phyloP scores from a whole-genome alignment of 2,113 vertebrate genomes.

The Engraulis encrasicolus region DNA sequence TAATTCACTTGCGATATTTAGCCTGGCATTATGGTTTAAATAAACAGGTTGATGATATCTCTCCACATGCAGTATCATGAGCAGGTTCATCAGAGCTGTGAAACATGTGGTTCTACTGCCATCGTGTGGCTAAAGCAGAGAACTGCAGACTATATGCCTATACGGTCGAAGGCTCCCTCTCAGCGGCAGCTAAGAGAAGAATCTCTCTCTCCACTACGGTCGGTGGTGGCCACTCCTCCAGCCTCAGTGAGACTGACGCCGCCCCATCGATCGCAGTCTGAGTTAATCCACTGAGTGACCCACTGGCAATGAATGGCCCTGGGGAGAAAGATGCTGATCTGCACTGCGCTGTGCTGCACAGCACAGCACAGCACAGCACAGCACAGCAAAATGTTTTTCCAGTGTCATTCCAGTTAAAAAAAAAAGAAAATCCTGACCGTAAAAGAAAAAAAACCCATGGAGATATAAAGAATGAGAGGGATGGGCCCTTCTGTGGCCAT shows the following conservation, averaged over 20 bases:
- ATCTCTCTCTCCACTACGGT: background rate
- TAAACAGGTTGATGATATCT: slow-evolving; percentile 51
- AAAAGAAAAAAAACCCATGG: background rate
- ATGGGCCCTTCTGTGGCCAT: no score
- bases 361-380: slow-evolving; percentile 59
- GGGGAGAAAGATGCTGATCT: slow-evolving; percentile 44
- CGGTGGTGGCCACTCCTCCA: background rate
- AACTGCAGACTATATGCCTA: background rate
- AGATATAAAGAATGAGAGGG: no score
- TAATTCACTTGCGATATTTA: slow-evolving; percentile 55
- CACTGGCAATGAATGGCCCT: slow-evolving; percentile 56
- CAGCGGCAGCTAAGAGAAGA: no score
- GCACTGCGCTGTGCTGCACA: slow-evolving; percentile 21
- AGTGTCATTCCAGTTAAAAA: background rate
- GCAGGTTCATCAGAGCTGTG: no score
- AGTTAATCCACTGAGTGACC: slow-evolving; percentile 67
- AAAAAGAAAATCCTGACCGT: slow-evolving; percentile 56
- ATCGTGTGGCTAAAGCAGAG: slow-evolving; percentile 47
- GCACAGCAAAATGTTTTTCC: slow-evolving; percentile 59
- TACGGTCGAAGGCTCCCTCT: background rate
- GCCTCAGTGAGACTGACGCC: background rate
- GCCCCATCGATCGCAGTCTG: slow-evolving; percentile 41
- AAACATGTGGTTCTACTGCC: slow-evolving; percentile 55
- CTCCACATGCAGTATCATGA: no score
- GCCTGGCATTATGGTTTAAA: slow-evolving; percentile 59